These are phyloP conservation scores for Progne subis DNA, from an alignment of 2,113 vertebrate species.

Conservation along the genomic window DNA sequence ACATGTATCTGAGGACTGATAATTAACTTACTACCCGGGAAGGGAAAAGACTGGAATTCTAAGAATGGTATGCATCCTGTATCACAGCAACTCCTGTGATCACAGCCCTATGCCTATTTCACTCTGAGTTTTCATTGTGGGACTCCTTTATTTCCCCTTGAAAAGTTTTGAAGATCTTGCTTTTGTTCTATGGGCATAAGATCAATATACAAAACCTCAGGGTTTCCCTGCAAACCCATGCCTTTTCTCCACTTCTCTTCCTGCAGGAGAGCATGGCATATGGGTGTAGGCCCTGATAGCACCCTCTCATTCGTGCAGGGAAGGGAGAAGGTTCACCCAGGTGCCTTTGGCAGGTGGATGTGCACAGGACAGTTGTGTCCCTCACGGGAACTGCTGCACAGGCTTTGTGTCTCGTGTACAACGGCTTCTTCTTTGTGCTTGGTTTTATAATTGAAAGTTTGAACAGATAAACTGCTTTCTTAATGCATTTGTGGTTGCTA, in stretches of 20 bases:
- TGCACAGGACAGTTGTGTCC: rapidly evolving
- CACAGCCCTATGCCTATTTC: neutral
- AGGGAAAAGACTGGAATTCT: neutral
- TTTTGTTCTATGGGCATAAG: neutral
- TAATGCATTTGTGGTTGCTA: slow-evolving; percentile 59
- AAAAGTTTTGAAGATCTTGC: neutral
- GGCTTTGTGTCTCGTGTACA: neutral
- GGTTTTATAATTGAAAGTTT: slow-evolving; percentile 8
- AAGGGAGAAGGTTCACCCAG: neutral
- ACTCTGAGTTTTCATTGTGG: neutral
- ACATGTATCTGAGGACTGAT: neutral
- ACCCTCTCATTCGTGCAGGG: rapidly evolving
- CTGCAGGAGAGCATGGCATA: neutral
- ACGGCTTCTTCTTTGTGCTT: neutral
- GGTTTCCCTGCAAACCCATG: neutral
- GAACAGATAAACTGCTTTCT: neutral
- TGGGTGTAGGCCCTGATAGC: neutral
- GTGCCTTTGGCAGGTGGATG: neutral
- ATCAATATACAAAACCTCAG: neutral
- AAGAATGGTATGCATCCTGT: neutral
- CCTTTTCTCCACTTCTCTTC: neutral
- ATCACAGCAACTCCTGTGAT: neutral
- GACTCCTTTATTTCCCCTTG: neutral
- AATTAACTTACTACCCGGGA: neutral
- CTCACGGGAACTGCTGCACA: rapidly evolving